phyloP scores from a whole-genome alignment of 2,797 vertebrate genomes.

The Rhyacichthys aspro region DNA sequence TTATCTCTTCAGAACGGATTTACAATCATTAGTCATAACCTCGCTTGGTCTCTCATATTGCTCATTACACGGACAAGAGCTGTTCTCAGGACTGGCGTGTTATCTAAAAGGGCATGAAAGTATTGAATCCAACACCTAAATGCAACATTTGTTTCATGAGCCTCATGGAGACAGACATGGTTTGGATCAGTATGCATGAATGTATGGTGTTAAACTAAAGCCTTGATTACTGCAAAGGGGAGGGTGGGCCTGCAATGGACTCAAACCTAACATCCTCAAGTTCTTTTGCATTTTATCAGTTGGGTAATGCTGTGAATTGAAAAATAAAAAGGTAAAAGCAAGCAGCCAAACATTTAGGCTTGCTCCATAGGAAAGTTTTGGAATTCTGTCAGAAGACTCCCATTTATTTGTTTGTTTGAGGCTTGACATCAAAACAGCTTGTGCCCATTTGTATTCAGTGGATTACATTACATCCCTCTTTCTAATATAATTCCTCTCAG shows the following conservation, averaged over 20 bases:
- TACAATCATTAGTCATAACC: constrained; percentile 74
- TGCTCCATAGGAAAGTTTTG: not conserved
- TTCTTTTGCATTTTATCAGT: constrained; percentile 13
- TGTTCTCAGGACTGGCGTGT: constrained; percentile 23
- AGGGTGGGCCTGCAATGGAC: constrained; percentile 29
- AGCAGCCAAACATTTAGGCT: too few relatives aligned
- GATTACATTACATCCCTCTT: constrained; percentile 31
- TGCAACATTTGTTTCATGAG: constrained; percentile 27
- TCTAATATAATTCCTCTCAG: constrained; percentile 41
- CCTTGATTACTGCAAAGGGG: constrained; percentile 15
- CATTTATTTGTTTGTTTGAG: not conserved
- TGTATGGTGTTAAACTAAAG: constrained; percentile 1
- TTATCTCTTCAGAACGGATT: constrained; percentile 60
- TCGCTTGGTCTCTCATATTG: constrained; percentile 47
- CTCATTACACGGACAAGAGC: constrained; percentile 54
- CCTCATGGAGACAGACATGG: constrained; percentile 24
- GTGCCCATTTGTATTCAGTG: constrained; percentile 34
- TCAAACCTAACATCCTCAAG: constrained; percentile 1
- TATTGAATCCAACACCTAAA: constrained; percentile 25
- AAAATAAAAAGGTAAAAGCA: not conserved
- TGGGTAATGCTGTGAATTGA: not conserved
- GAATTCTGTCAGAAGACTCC: constrained; percentile 1
- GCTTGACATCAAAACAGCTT: constrained; percentile 8
- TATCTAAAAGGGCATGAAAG: constrained; percentile 18
- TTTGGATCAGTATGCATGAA: constrained; percentile 27